These are phyloP conservation scores for Phoronis australis DNA, from an alignment of 2,888 invertebrate genomes.

Conservation along the genomic window DNA sequence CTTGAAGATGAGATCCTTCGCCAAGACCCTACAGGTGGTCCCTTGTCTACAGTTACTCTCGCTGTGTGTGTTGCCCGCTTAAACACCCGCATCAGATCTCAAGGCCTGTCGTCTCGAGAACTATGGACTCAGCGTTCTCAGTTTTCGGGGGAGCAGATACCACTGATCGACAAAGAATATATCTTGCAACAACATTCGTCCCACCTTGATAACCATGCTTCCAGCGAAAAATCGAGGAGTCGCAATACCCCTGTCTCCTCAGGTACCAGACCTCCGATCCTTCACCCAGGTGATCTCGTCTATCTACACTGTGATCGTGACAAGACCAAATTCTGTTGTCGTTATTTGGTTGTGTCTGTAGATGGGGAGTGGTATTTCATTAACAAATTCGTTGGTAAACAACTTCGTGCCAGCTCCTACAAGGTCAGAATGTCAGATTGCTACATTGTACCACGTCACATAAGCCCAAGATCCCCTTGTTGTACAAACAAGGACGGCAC, in stretches of 20 bases:
- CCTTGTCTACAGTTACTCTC: constrained; percentile 1
- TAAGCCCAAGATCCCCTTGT: too few relatives aligned
- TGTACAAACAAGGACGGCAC: too few relatives aligned
- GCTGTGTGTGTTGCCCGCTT: constrained; percentile 3
- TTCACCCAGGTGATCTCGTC: constrained; percentile 1
- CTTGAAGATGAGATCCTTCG: constrained; percentile 7
- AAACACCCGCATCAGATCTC: constrained; percentile 6
- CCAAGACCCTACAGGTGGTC: constrained; percentile 3
- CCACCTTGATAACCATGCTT: not conserved
- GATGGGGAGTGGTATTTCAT: constrained; percentile 1
- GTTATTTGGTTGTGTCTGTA: not conserved
- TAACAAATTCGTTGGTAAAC: not conserved
- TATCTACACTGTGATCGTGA: not conserved
- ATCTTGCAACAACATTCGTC: not conserved
- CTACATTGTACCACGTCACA: not conserved
- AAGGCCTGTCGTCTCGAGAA: constrained; percentile 9
- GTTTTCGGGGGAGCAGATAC: not conserved
- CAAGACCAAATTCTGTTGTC: not conserved
- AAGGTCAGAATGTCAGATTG: not conserved
- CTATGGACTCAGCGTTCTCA: constrained; percentile 11
- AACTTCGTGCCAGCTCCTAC: not conserved
- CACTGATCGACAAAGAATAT: not conserved
- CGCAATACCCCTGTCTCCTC: not conserved
- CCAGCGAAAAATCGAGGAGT: not conserved
- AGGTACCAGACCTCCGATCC: too few relatives aligned